Evolutionary conservation across 2,113 vertebrate species (phyloP).

Genomic region (Sander lucioperca): DNA sequence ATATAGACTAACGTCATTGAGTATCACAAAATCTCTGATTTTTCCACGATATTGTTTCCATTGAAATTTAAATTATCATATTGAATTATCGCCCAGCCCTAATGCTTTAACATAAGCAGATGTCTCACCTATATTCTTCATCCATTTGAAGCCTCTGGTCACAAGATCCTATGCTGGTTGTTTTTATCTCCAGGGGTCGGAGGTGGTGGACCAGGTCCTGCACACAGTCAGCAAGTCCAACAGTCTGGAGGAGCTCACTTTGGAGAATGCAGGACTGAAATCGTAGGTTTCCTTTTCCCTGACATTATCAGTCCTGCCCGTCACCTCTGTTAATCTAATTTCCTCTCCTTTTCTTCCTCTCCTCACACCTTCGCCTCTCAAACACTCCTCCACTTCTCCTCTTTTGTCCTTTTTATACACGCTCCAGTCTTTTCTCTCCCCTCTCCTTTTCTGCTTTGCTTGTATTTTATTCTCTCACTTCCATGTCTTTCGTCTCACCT

Average conservation of each 20-base stretch:
- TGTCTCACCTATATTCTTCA: background rate
- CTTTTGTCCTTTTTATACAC: slow-evolving; percentile 33
- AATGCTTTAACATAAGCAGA: background rate
- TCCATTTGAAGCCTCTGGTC: background rate
- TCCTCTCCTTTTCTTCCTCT: slow-evolving; percentile 18
- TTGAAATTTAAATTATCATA: no score
- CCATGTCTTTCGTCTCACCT: slow-evolving; percentile 22
- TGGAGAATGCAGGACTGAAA: slow-evolving; percentile 93
- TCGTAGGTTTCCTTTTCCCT: slow-evolving; percentile 82
- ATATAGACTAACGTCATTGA: no score
- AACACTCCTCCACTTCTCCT: slow-evolving; percentile 21
- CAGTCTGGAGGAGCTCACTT: slow-evolving; percentile 92
- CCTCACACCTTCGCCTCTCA: slow-evolving; percentile 12
- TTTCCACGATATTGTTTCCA: no score
- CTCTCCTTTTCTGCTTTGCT: background rate
- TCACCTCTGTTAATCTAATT: slow-evolving; percentile 39
- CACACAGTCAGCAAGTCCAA: slow-evolving; percentile 93
- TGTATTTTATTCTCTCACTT: slow-evolving; percentile 28
- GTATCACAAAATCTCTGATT: no score
- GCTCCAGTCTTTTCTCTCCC: background rate
- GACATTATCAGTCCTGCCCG: slow-evolving; percentile 13
- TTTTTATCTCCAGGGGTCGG: slow-evolving; percentile 85
- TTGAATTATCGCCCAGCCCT: no score
- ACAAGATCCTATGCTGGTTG: background rate
- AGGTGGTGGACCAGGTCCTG: slow-evolving; percentile 93